These are phyloP conservation scores for Cotesia glomerata DNA, from an alignment of 1,140 invertebrate species.

Conservation along the genomic window DNA sequence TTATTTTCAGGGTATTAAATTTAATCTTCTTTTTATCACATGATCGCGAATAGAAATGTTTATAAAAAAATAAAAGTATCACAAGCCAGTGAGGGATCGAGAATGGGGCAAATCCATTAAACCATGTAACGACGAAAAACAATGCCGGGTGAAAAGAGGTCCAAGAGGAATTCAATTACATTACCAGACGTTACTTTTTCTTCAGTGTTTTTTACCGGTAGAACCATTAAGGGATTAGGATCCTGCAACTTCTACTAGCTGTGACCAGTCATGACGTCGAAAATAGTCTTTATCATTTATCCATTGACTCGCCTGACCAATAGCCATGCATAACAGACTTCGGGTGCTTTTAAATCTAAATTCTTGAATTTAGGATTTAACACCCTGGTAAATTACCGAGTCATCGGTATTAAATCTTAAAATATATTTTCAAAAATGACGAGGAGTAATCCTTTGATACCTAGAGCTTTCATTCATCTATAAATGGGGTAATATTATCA, in stretches of 20 bases:
- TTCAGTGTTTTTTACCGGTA: background rate
- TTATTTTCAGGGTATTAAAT: no score
- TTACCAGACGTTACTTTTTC: constrained; percentile 31
- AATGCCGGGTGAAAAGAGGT: constrained; percentile 29
- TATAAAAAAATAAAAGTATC: no score
- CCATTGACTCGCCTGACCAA: background rate
- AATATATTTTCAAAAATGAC: no score
- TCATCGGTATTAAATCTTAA: no score
- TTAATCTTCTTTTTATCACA: no score
- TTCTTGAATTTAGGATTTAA: no score
- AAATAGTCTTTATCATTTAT: constrained; percentile 21
- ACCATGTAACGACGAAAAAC: constrained; percentile 31
- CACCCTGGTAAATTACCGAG: no score
- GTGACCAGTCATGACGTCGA: constrained; percentile 30
- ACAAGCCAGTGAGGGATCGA: constrained; percentile 6
- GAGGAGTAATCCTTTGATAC: no score
- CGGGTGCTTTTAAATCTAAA: no score
- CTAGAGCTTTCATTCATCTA: no score
- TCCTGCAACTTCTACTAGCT: constrained; percentile 12
- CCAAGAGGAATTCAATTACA: constrained; percentile 33
- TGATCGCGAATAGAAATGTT: no score
- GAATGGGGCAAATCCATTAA: constrained; percentile 32
- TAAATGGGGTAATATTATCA: background rate
- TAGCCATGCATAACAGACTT: background rate
- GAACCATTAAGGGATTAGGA: constrained; percentile 35